Conservation (phyloP, 2,797 vertebrate genomes). For the Chelidonichthys spinosus region DNA sequence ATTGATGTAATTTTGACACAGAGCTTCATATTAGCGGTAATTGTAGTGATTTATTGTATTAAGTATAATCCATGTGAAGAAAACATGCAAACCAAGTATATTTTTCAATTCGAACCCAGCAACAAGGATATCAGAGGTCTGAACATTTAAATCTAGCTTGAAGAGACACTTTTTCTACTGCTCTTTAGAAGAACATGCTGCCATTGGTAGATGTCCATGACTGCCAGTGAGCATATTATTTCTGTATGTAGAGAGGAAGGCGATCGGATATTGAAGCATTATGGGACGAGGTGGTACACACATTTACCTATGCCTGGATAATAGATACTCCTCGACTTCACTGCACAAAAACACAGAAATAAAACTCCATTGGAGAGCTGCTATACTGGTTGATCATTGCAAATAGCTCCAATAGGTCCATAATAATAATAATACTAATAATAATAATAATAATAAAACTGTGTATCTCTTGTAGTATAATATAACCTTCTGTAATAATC, state of each 20-base stretch:
- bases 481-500: background rate
- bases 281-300: background rate
- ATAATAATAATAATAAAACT: too few species aligned
- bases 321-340: background rate
- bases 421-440: too few species aligned
- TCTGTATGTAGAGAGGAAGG: slow-evolving; percentile 1
- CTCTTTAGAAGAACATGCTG: background rate
- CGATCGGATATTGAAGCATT: background rate
- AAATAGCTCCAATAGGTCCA: too few species aligned
- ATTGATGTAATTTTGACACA: background rate
- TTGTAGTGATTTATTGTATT: slow-evolving; percentile 2
- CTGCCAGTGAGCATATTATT: background rate
- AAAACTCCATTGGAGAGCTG: background rate
- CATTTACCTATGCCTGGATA: background rate
- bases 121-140: background rate
- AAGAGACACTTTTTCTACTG: background rate
- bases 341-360: background rate
- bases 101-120: background rate
- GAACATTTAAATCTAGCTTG: background rate
- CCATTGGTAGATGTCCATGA: background rate
- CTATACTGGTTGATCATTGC: background rate
- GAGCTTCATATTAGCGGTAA: background rate
- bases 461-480: too few species aligned
- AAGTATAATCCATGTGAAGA: background rate
- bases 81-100: background rate